Base-by-base conservation (phyloP, 2,113 vertebrate genomes). In the Muntiacus reevesi region DNA sequence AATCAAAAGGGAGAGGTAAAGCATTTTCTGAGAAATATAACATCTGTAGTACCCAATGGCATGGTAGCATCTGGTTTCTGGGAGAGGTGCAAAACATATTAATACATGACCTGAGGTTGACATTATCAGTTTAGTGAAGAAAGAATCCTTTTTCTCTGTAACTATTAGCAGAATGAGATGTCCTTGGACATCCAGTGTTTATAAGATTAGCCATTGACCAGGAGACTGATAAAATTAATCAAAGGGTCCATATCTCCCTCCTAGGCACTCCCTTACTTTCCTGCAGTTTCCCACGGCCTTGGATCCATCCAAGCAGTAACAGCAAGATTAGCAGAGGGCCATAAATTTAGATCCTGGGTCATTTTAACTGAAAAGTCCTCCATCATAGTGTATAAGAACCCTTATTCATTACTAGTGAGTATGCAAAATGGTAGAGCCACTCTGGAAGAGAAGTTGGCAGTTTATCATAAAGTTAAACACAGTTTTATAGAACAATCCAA, bases 341-440 rank as follows among this genome's bases (percentile, higher is more conserved):
- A 87, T 92, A 97, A 95, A 95, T 84, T 76, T 93, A 82, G 84
- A 92, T 64, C 47, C 21, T 79, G 28, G 59, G 76, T 23, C 86
- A 59, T 85, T 93, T 82, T 79, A 64, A 43, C 57, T 62, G 43
- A 60, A 86, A 92, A 79, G 40, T 40, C 17, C 50, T 95, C 64
- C 62, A 27, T 45, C 27, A 27, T 5, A 83, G 23, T 43, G 71
- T 87, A 7, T 74, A 91, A 47, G n/a, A 90, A 89, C 14, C 36
- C 14, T 87, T 13, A 57, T 76, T 84, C 28, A 40, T 59, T 95
- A 87, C 62, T 87, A n/a, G 15, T 13, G 7, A n/a, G 25, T 45
- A 84, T 47, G 23, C 25, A 67, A 93, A 91, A 52, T 84, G 55
- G 45, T 83, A 90, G 25, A 86, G 45, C 16, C 79, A 23, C 16